Percentiles rank a stretch among this genome's conserved stretches.
These are phyloP conservation scores for Andrena chrysosceles DNA, from an alignment of 2,888 invertebrate genomes.

Conservation along the genomic window DNA sequence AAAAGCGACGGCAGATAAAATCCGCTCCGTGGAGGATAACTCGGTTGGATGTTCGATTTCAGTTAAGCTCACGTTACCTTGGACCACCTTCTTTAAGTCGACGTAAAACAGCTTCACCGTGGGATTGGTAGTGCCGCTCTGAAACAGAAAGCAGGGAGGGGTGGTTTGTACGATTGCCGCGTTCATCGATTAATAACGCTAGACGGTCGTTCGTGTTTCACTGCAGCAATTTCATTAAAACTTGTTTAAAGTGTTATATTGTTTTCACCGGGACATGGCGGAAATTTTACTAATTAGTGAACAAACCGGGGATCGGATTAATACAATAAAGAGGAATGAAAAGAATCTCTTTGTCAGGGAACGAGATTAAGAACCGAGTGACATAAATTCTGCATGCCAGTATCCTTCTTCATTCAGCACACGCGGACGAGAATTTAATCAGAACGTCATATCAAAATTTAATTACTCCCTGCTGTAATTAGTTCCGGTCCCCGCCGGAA, in stretches of 20 bases:
- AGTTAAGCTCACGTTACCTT: conserved; percentile 78
- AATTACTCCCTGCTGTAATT: conserved; percentile 52
- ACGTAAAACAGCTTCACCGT: conserved; percentile 88
- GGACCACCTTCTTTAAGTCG: conserved; percentile 85
- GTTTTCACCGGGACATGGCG: neutral
- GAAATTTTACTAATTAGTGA: neutral
- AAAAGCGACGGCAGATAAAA: conserved; percentile 91
- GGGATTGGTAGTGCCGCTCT: conserved; percentile 90
- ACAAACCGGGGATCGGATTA: conserved; percentile 7
- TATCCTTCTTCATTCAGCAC: conserved; percentile 10
- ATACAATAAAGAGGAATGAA: neutral
- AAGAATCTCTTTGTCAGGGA: neutral
- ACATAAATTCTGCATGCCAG: conserved; percentile 25
- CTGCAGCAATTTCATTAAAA: neutral
- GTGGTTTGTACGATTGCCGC: neutral
- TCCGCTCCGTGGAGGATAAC: conserved; percentile 85
- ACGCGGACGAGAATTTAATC: conserved; percentile 49
- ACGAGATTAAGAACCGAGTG: conserved; percentile 29
- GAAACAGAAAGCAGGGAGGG: conserved; percentile 65
- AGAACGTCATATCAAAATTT: conserved; percentile 51
- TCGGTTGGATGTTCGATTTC: conserved; percentile 83
- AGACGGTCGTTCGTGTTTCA: neutral
- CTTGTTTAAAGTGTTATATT: neutral
- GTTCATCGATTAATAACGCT: neutral
- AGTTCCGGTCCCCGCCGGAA: conserved; percentile 30